phyloP scores from a whole-genome alignment of 2,888 invertebrate species.

The Ormyrus labotus region DNA sequence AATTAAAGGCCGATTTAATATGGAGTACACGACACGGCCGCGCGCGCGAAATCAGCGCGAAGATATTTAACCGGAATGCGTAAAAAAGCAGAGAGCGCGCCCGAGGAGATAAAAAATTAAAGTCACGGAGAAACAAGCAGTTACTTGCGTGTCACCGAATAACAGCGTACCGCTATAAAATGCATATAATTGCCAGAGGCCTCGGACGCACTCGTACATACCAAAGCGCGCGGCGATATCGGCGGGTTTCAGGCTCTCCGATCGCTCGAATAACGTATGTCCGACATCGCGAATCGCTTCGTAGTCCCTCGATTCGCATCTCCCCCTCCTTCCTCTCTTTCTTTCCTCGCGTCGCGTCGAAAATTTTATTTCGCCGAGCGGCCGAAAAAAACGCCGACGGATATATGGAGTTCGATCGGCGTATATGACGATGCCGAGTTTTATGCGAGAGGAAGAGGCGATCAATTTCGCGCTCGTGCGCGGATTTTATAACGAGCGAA shows the following conservation, averaged over 20 bases:
- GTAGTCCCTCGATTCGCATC: conserved; percentile 43
- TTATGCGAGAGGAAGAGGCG: conserved; percentile 9
- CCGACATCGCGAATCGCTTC: conserved; percentile 52
- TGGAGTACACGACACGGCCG: conserved; percentile 30
- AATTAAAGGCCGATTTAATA: conserved; percentile 54
- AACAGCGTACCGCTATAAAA: conserved; percentile 65
- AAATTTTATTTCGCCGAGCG: conserved; percentile 29
- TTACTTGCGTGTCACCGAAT: conserved; percentile 52
- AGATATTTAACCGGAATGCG: conserved; percentile 46
- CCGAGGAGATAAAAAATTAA: conserved; percentile 52
- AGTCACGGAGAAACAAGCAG: conserved; percentile 57
- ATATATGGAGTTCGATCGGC: not conserved
- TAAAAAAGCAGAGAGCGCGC: not conserved
- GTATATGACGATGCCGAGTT: conserved; percentile 7
- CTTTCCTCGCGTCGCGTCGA: conserved; percentile 17
- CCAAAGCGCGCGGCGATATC: conserved; percentile 49
- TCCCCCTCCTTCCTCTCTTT: conserved; percentile 25
- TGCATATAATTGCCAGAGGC: conserved; percentile 68
- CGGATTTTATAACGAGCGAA: conserved; percentile 28
- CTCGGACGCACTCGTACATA: conserved; percentile 52
- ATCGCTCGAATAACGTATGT: conserved; percentile 55
- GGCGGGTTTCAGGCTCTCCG: conserved; percentile 25
- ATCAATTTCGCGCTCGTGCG: conserved; percentile 40
- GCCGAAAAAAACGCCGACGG: not conserved
- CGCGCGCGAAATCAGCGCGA: not conserved